Base-by-base conservation (phyloP, 2,797 vertebrate genomes). In the Naso thynnoides region DNA sequence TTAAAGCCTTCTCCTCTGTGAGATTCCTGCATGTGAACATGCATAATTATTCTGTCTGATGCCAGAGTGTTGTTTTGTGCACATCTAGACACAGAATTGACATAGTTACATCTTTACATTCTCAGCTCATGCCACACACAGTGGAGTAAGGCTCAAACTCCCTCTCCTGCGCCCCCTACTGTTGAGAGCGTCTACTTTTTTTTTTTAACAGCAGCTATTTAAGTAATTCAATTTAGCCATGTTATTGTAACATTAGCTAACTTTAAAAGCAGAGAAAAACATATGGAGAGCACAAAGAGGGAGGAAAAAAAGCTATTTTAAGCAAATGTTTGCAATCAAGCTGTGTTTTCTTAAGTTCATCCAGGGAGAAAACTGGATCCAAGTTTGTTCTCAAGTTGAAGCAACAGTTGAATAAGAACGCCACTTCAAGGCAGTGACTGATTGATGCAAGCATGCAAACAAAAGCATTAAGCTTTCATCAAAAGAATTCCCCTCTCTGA, bases 151-250 rank as follows among this genome's bases (percentile, higher is more conserved):
- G 59, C 71, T 78, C 45, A 70, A 70, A 62, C 23, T 2, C 5
- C 26, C 50, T 15, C 88, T 88, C 73, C 73, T 80, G 78, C 88
- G 86, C 91, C 94, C 88, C 89, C 93, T 93, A 91, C 89, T 89
- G 94, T 67, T 45, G n/a, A 85, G 47, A 83, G 27, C 23, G 21
- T n/a, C 48, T 15, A 63, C 48, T 57, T 73, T 44, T 42, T 42
- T 42, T 42, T 29, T 53, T 27, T 6, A 39, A 33, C 19, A 65
- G 62, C 57, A 73, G 49, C 60, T n/a, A 31, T 65, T 56, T 72
- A 60, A 73, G 39, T n/a, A 76, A 81, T 84, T 65, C 29, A 44
- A 53, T 70, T 64, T 71, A 48, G 33, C 42, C 57, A 67, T 76
- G 70, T 63, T 68, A 56, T 44, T 87, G 79, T 68, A 81, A 88